Evolutionary conservation across 30 jellyfish, hydroid and myxozoan genomes (phyloP), one percentile per base, ranked within the genome.

Genomic region (Cassiopea xamachana): DNA sequence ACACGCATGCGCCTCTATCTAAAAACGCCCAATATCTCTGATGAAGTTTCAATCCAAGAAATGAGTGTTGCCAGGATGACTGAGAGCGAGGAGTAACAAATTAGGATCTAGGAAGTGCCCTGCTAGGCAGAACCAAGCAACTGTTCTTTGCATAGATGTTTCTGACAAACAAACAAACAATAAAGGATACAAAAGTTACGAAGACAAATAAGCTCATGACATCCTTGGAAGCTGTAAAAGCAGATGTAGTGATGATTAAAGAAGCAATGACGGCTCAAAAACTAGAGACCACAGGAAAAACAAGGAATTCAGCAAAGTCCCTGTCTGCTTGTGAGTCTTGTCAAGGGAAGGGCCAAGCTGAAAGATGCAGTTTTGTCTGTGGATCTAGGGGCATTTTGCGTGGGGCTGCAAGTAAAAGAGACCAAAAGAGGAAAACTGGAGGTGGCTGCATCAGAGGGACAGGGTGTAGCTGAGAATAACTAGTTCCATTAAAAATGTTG

Each of bases 361-460:
- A 64, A 60, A 86, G 77, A 73, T 86, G 93, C 75, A 79, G 93
- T 59, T 70, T 85, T 60, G 7, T 70, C 75, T 55, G 64, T 10
- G 64, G 64, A 3, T 55, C 64, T 86, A 81, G 43, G 91, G 79
- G 39, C 92, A 89, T 89, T 69, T 47, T 89, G 73, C 91, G 73
- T 79, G 86, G 62, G 96, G 96, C 77, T 89, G 96, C 70, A 89
- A 80, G 71, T 48, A 89, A 73, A 89, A 87, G 59, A 58, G 39
- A 62, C 58, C 83, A 12, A 48, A 78, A 78, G 84, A 87, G 96
- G 91, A 92, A 89, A 89, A 89, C 96, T 55, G 90, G 76, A 73
- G 82, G 90, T 76, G 79, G 85, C 96, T 89, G 87, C 96, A 81
- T 27, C 86, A 74, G 67, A 75, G 76, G 76, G 91, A 55, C 91